These are phyloP conservation scores for Encarsia formosa DNA, from an alignment of 2,888 invertebrate species.

Conservation along the genomic window DNA sequence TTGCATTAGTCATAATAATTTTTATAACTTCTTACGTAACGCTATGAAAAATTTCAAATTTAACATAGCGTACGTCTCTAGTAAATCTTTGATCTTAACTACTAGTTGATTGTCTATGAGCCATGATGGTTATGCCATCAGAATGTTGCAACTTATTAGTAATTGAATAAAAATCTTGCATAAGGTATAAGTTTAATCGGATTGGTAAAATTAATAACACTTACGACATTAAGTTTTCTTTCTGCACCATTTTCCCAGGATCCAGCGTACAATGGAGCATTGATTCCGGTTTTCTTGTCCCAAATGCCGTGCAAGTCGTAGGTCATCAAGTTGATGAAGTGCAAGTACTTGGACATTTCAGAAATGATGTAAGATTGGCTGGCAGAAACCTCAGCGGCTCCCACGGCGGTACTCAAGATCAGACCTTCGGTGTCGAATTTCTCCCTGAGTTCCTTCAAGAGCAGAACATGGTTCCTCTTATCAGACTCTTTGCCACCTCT, in stretches of 20 bases:
- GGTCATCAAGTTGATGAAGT: slow-evolving; percentile 68
- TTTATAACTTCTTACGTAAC: too few relatives aligned
- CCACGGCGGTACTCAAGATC: slow-evolving; percentile 49
- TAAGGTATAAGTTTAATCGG: too few relatives aligned
- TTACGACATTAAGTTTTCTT: slow-evolving; percentile 49
- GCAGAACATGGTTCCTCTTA: slow-evolving; percentile 55
- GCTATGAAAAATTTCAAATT: too few relatives aligned
- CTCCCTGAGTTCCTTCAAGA: slow-evolving; percentile 57
- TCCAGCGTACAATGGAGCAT: slow-evolving; percentile 60
- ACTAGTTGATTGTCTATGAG: too few relatives aligned
- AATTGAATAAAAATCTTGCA: too few relatives aligned
- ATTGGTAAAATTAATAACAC: too few relatives aligned
- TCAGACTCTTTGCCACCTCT: slow-evolving; percentile 51
- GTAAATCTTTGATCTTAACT: too few relatives aligned
- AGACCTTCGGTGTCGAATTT: slow-evolving; percentile 55
- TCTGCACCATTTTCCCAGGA: slow-evolving; percentile 31
- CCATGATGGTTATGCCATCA: too few relatives aligned
- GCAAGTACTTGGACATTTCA: slow-evolving; percentile 58
- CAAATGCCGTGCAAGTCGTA: slow-evolving; percentile 67
- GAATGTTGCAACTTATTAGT: too few relatives aligned
- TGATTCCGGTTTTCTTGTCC: slow-evolving; percentile 58
- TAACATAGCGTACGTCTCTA: too few relatives aligned
- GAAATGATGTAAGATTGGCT: slow-evolving; percentile 60
- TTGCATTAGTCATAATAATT: too few relatives aligned
- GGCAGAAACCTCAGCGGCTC: slow-evolving; percentile 54